Conservation (phyloP, 2,888 invertebrate species). For the Dryobota labecula region DNA sequence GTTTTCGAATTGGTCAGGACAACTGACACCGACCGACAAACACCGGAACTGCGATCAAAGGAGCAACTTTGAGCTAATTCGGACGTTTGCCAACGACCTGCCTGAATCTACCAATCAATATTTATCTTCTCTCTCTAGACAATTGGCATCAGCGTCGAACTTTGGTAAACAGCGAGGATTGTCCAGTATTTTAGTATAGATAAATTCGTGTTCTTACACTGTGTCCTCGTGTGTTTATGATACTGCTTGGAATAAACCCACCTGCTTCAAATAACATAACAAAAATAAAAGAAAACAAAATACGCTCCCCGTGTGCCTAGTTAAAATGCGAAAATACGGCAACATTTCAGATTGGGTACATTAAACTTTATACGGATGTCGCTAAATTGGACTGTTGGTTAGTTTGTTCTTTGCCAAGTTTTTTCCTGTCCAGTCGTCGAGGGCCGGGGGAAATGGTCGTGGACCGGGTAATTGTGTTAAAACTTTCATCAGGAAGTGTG, state of each 20-base stretch:
- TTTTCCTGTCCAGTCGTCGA: conserved; percentile 86
- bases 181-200: conserved; percentile 23
- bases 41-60: conserved; percentile 74
- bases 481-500: conserved; percentile 89
- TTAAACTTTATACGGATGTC: conserved; percentile 89
- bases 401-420: conserved; percentile 89
- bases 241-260: conserved; percentile 34
- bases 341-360: conserved; percentile 88
- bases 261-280: conserved; percentile 45
- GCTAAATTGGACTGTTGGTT: conserved; percentile 88
- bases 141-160: conserved; percentile 52
- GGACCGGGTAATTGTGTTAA: conserved; percentile 89
- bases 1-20: conserved; percentile 65
- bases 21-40: conserved; percentile 62
- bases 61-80: conserved; percentile 83
- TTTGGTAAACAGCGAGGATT: conserved; percentile 26
- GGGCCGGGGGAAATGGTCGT: conserved; percentile 84
- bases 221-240: conserved; percentile 17
- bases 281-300: conserved; percentile 57
- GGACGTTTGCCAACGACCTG: conserved; percentile 76
- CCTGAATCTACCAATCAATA: conserved; percentile 77
- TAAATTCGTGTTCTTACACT: conserved; percentile 8
- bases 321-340: conserved; percentile 83
- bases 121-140: conserved; percentile 74
- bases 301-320: conserved; percentile 71